Percentiles rank a stretch among this genome's conserved stretches.
Conservation (phyloP, 2,888 invertebrate species). For the Sepiola atlantica region DNA sequence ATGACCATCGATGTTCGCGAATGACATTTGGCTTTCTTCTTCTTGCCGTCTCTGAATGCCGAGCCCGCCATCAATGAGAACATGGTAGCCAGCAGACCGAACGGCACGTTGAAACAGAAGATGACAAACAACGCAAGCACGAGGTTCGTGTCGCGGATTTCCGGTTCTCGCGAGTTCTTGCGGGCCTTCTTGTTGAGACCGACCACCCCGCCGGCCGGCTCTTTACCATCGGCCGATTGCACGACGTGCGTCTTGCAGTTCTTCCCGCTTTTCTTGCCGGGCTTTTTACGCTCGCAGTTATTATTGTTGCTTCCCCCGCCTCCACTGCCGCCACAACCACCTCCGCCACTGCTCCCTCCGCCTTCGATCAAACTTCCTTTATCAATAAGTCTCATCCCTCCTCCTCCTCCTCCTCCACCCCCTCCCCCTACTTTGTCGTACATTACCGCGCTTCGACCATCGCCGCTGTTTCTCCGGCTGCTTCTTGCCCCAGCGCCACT, state of each 20-base stretch:
- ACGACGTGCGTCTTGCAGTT: slow-evolving; percentile 33
- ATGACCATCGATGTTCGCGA: slow-evolving; percentile 46
- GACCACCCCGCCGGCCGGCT: background rate
- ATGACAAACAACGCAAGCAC: slow-evolving; percentile 39
- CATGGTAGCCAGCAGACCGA: slow-evolving; percentile 46
- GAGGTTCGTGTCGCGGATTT: slow-evolving; percentile 44
- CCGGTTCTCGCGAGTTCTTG: slow-evolving; percentile 39
- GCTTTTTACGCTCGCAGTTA: slow-evolving; percentile 37
- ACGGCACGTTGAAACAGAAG: slow-evolving; percentile 43
- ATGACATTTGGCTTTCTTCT: slow-evolving; percentile 44
- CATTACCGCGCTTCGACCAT: background rate
- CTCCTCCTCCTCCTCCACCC: no score
- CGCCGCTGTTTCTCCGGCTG: background rate
- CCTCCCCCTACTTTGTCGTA: background rate
- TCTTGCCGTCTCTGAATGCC: slow-evolving; percentile 46
- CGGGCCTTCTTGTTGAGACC: background rate
- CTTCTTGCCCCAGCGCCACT: background rate
- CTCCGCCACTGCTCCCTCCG: background rate
- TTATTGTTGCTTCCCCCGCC: slow-evolving; percentile 13
- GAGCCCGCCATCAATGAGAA: slow-evolving; percentile 44
- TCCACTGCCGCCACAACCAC: background rate
- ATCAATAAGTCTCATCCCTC: slow-evolving; percentile 34
- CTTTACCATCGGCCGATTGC: background rate
- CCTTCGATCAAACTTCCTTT: background rate
- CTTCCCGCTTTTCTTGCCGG: background rate